Evolutionary conservation across 2,113 vertebrate genomes (phyloP).

Genomic region (Sinosuthora webbiana): DNA sequence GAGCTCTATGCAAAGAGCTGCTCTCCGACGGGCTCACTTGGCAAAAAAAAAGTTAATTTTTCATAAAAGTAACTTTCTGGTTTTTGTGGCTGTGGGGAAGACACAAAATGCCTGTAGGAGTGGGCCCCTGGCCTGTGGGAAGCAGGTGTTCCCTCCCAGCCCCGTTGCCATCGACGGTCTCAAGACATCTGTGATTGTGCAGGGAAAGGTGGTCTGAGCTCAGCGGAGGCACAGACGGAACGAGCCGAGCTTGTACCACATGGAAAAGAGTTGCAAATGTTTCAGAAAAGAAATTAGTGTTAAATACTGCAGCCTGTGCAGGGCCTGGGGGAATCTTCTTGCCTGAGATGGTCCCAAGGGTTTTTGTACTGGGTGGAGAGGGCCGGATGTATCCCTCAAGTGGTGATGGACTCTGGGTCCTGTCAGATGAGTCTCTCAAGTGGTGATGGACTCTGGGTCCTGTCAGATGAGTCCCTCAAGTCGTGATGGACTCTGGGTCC

Average conservation of each 20-base stretch:
- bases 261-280: neutral
- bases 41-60: neutral
- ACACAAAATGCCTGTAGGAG: neutral
- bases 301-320: neutral
- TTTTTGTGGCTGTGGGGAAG: neutral
- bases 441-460: neutral
- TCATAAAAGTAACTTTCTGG: neutral
- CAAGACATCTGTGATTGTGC: constrained; percentile 30
- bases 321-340: neutral
- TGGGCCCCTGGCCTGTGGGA: neutral
- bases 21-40: neutral
- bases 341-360: neutral
- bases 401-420: neutral
- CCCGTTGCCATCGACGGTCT: neutral
- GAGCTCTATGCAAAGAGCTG: neutral
- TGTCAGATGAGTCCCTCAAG: neutral
- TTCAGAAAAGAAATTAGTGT: neutral
- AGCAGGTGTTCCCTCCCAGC: constrained; percentile 42
- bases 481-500: neutral
- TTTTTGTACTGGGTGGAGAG: neutral
- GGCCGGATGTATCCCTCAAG: neutral
- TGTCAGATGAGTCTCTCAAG: too few species aligned
- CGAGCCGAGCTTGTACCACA: neutral
- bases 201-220: neutral
- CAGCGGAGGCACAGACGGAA: neutral